Base-by-base conservation (phyloP, 1,140 invertebrate genomes). In the Heliothis virescens region DNA sequence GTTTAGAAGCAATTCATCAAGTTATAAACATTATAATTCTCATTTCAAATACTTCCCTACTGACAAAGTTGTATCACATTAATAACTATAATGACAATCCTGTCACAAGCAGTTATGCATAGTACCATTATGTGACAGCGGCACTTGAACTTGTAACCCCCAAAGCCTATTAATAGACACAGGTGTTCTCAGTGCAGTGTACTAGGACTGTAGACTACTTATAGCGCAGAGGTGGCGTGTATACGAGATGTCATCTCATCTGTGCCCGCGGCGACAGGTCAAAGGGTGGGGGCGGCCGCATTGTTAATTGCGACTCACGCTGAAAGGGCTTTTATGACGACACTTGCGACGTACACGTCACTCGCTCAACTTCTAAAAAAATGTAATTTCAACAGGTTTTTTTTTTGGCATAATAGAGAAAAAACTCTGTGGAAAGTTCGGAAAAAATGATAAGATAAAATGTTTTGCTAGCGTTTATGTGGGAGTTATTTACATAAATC, bases 281-380 rank as follows among this genome's bases (percentile, higher is more conserved):
- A 92, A 87, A 93, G 91, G 86, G 90, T 85, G 86, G 85, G 85
- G 86, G 81, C 78, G 89, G 81, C 82, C 82, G 86, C 90, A 94
- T 94, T 94, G 92, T 94, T 93, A 93, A 88, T 87, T 85, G 85
- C 87, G 88, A 91, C 88, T 87, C 87, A 84, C 73, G 85, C 86
- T 92, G 86, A 86, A 94, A 90, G 87, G 88, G 88, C 88, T 89
- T 90, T 90, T 87, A 92, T 91, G 88, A 91, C 89, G 85, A 88
- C 85, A 83, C 85, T 85, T 83, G 85, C 71, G 72, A 55, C 59
- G 76, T n/a, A 79, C 81, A 83, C 81, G 80, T 82, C 81, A 85
- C 82, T 21, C 21, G 47, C 47, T 52, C 59, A 41, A 78, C 50
- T 67, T 60, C 15, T 41, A 59, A 62, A 72, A 74, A 55, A 73